Evolutionary conservation across 2,113 vertebrate species (phyloP), one percentile per base, ranked within the genome.

Genomic region (Aegotheles bennettii): DNA sequence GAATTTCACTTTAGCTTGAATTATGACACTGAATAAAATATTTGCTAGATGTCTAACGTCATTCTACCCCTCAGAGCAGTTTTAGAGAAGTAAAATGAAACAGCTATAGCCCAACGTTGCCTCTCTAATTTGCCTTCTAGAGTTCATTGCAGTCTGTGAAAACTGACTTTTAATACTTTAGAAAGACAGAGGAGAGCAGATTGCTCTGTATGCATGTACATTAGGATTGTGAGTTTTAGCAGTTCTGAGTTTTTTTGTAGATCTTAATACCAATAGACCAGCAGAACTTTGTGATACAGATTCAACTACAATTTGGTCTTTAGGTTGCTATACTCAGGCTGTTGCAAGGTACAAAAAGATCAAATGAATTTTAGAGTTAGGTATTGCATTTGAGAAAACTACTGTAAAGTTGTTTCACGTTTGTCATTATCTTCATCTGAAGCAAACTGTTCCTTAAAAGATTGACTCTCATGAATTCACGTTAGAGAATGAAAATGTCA

Each of bases 11-110:
- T 90, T 93, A 87, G 29, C 56, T 70, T 84, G 68, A 87, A 78
- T 93, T 84, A 59, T 81, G 68, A 51, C 47, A 75, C 21, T 35
- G 60, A 84, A 90, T 90, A 50, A 93, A 94, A 84, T 95, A 84
- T 92, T 94, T 90, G 63, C 64, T 67, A 28, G 65, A 5, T 80
- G 47, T 26, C 36, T 83, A 56, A 42, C 56, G 76, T 87, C n/a
- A n/a, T 71, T 71, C n/a, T 63, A 38, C 7, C 12, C 54, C 51
- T 86, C 35, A 42, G 45, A 92, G 35, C 29, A 35, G 11, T 53
- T 93, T 88, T 77, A 21, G 63, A n/a, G 40, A 42, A 43, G 36
- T 18, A 76, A 33, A 9, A 21, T 7, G 9, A 28, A 80, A 50
- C n/a, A 64, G 9, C 40, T 86, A 7, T 45, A 61, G 54, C 33